Conservation (phyloP, 2,797 vertebrate species). For the Notolepis coatsorum region DNA sequence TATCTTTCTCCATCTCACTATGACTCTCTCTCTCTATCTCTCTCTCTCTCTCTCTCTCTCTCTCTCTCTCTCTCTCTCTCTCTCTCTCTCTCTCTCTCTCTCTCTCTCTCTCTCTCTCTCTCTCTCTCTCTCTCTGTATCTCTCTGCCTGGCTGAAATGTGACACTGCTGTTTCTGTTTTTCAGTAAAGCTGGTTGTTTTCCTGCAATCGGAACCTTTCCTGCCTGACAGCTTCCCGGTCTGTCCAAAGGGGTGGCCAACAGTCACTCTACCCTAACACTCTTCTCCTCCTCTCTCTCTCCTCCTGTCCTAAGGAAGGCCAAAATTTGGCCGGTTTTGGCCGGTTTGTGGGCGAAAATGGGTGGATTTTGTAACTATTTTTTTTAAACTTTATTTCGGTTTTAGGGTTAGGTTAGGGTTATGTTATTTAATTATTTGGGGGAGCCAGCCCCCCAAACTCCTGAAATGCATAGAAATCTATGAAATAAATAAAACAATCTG, state of each 20-base stretch:
- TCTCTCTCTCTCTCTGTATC: not conserved
- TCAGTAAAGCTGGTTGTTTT: constrained; percentile 40
- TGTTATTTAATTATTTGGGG: too few species aligned
- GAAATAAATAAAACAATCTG: too few species aligned
- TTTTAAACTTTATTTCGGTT: too few species aligned
- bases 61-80: not conserved
- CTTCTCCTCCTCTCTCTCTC: not conserved
- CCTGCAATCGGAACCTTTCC: constrained; percentile 39
- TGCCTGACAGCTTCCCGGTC: constrained; percentile 5
- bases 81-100: not conserved
- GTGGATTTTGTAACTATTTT: too few species aligned
- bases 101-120: not conserved
- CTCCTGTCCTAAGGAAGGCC: constrained; percentile 25
- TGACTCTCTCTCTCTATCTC: not conserved
- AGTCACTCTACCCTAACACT: not conserved
- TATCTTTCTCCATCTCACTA: not conserved
- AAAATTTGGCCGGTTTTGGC: too few species aligned
- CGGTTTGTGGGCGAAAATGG: too few species aligned
- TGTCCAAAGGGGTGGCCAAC: not conserved
- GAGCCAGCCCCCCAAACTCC: too few species aligned
- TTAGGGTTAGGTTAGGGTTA: too few species aligned
- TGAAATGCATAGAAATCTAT: too few species aligned
- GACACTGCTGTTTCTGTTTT: constrained; percentile 25
- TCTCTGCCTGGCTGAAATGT: not conserved
- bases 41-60: not conserved